phyloP scores from a whole-genome alignment of 2,888 invertebrate genomes.

The Hyles lineata region DNA sequence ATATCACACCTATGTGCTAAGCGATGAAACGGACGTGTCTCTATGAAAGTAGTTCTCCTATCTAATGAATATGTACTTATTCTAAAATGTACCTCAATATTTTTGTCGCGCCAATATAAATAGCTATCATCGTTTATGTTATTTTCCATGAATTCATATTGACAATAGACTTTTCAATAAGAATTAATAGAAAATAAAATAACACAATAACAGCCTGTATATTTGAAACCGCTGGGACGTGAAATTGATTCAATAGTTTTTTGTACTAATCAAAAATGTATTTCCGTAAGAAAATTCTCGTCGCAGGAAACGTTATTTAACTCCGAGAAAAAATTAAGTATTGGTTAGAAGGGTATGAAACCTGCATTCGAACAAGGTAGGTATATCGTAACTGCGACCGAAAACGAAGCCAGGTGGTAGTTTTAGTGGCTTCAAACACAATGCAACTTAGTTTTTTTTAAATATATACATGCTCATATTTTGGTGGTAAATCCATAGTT shows the following conservation, averaged over 20 bases:
- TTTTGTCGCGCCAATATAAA: not conserved
- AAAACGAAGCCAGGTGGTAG: too few relatives aligned
- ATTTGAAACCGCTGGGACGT: constrained; percentile 50
- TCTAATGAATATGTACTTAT: not conserved
- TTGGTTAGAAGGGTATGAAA: too few relatives aligned
- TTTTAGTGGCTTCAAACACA: too few relatives aligned
- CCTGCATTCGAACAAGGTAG: too few relatives aligned
- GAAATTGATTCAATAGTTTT: constrained; percentile 56
- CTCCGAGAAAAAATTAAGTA: not conserved
- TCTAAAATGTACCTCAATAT: not conserved
- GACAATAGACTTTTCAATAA: constrained; percentile 11
- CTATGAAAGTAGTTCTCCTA: too few relatives aligned
- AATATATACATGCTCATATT: too few relatives aligned
- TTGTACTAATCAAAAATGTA: constrained; percentile 39
- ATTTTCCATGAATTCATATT: not conserved
- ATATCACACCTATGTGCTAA: too few relatives aligned
- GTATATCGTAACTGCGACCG: too few relatives aligned
- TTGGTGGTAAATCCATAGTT: too few relatives aligned
- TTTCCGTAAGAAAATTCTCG: constrained; percentile 50
- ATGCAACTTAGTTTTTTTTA: too few relatives aligned
- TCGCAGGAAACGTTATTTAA: constrained; percentile 49
- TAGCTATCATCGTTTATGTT: not conserved
- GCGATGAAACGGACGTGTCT: too few relatives aligned
- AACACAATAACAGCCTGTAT: constrained; percentile 33
- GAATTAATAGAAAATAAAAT: constrained; percentile 38